phyloP scores from a whole-genome alignment of 2,888 invertebrate species.

The Microplitis manilae region DNA sequence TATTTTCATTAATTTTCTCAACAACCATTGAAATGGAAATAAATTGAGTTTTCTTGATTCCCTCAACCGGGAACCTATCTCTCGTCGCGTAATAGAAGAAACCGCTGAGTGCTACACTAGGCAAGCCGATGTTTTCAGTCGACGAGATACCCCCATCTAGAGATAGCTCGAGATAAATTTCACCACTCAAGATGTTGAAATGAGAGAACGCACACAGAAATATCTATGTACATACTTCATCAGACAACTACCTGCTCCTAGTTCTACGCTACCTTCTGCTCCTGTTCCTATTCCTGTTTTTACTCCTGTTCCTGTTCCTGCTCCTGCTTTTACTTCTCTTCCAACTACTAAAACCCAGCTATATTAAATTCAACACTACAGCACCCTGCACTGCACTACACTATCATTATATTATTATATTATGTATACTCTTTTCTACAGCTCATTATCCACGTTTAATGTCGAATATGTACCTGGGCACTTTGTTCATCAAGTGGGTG shows the following conservation, averaged over 20 bases:
- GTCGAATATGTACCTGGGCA: background rate
- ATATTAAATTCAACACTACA: background rate
- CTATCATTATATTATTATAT: background rate
- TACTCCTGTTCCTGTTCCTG: background rate
- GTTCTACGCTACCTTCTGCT: background rate
- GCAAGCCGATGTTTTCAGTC: constrained; percentile 11
- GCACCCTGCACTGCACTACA: background rate
- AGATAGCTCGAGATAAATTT: constrained; percentile 24
- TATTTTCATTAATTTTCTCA: constrained; percentile 2
- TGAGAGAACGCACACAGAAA: constrained; percentile 1
- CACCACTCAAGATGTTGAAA: constrained; percentile 7
- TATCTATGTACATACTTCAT: constrained; percentile 16
- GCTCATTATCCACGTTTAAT: constrained; percentile 6
- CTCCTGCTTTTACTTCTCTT: background rate
- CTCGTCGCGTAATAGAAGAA: background rate
- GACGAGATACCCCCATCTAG: background rate
- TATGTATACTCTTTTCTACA: constrained; percentile 1
- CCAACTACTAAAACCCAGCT: background rate
- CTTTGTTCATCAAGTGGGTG: background rate
- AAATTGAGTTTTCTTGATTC: constrained; percentile 25
- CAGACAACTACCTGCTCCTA: background rate
- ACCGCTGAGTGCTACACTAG: constrained; percentile 8
- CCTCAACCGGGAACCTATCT: constrained; percentile 2
- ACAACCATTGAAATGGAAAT: constrained; percentile 10
- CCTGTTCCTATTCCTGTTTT: background rate